These are phyloP conservation scores for Nixonia krombeini DNA, from an alignment of 1,140 invertebrate species.

Conservation along the genomic window DNA sequence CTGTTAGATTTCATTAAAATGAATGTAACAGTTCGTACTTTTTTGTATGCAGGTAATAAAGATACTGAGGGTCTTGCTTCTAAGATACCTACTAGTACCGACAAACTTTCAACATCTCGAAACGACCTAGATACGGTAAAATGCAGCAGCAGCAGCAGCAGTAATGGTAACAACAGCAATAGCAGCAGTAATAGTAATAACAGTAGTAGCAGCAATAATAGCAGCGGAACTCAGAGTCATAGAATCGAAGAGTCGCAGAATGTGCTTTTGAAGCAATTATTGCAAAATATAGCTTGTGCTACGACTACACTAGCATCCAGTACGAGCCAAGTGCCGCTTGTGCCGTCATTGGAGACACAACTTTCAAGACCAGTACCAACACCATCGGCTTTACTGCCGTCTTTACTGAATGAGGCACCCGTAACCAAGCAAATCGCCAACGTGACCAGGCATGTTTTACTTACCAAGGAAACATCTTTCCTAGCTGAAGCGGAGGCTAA, in stretches of 20 bases:
- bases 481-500: slow-evolving; percentile 63
- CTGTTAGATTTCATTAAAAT: too few relatives aligned
- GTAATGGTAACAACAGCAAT: not conserved
- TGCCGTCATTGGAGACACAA: slow-evolving; percentile 81
- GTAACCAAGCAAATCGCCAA: slow-evolving; percentile 41
- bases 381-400: slow-evolving; percentile 68
- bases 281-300: slow-evolving; percentile 80
- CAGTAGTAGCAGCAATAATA: not conserved
- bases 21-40: too few relatives aligned
- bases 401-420: slow-evolving; percentile 60
- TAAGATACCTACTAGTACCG: slow-evolving; percentile 37
- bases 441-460: slow-evolving; percentile 62
- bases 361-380: slow-evolving; percentile 79
- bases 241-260: slow-evolving; percentile 87
- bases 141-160: not conserved
- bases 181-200: not conserved
- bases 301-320: slow-evolving; percentile 44
- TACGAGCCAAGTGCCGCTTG: slow-evolving; percentile 75
- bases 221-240: slow-evolving; percentile 32
- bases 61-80: slow-evolving; percentile 47
- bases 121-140: slow-evolving; percentile 54
- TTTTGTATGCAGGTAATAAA: too few relatives aligned
- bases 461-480: slow-evolving; percentile 73
- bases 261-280: slow-evolving; percentile 88
- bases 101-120: slow-evolving; percentile 48